Evolutionary conservation across 2,113 vertebrate genomes (phyloP), one percentile per base, ranked within the genome.

Genomic region (Ochotona princeps): DNA sequence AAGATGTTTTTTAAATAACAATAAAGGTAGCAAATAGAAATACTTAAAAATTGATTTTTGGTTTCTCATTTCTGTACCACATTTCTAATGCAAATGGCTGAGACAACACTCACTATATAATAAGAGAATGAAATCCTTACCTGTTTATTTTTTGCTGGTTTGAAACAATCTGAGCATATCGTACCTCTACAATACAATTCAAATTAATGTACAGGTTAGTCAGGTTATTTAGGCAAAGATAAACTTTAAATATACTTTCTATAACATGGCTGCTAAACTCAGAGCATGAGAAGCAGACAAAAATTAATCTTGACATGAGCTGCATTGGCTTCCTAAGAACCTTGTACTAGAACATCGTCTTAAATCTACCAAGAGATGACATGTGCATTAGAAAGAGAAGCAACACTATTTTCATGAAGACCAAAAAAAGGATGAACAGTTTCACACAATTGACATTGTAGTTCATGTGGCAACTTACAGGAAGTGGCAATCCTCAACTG

Each of bases 401-500:
- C 54, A 93, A 87, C 67, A 82, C 70, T 91, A 74, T 89, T 87
- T 95, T 95, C 86, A 93, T 72, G 63, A 97, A 94, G 96, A 94
- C 79, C 95, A 96, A 97, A 95, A 96, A 97, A 91, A 92, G 91
- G 83, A 96, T 88, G 82, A 96, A 97, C 83, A 92, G 35, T 2
- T 54, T 97, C 94, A 96, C 89, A 96, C 94, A 96, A 97, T 38
- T 95, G 81, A 97, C 96, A 89, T 82, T 94, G 87, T 92, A 97
- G 95, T 94, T 97, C 96, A 96, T 8, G 35, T 84, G 82, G 93
- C 96, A 96, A 99, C 99, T 98, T 98, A 99, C 99, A 99, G 98
- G 98, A 99, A 99, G 97, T 98, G 98, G 96, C 99, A 99, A 98
- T 99, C 99, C 30, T 97, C 96, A 0, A 99, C 99, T 26, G 99